These are phyloP conservation scores for Drosophila monieri DNA, from an alignment of 2,888 invertebrate species.

Conservation along the genomic window DNA sequence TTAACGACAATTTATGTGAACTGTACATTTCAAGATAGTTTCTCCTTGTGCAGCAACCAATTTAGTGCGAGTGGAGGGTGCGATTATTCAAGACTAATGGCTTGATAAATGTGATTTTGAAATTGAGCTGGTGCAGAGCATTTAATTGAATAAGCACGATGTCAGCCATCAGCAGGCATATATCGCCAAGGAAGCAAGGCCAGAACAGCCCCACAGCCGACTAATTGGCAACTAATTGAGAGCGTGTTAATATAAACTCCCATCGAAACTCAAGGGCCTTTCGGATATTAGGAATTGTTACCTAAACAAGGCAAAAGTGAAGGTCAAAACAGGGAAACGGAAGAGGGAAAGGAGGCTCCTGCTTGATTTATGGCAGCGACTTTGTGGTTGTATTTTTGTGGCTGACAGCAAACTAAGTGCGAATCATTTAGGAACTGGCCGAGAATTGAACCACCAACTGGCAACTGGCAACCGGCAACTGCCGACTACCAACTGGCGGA, in stretches of 20 bases:
- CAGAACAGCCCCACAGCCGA: slow-evolving; percentile 7
- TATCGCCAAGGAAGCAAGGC: slow-evolving; percentile 12
- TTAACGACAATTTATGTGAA: background rate
- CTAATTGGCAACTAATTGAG: slow-evolving; percentile 70
- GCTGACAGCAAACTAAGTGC: slow-evolving; percentile 76
- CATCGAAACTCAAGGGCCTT: slow-evolving; percentile 9
- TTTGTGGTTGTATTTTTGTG: slow-evolving; percentile 63
- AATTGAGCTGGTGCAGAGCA: slow-evolving; percentile 67
- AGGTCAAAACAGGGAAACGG: slow-evolving; percentile 10
- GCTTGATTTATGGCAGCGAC: slow-evolving; percentile 72
- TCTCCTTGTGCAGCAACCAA: slow-evolving; percentile 13
- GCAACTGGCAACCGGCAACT: background rate
- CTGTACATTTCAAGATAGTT: background rate
- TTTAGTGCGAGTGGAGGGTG: slow-evolving; percentile 16
- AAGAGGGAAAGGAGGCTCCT: slow-evolving; percentile 28
- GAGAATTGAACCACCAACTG: slow-evolving; percentile 19
- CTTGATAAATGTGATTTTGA: slow-evolving; percentile 82
- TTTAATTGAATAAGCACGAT: slow-evolving; percentile 80
- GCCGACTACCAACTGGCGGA: slow-evolving; percentile 9
- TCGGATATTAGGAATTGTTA: slow-evolving; percentile 4
- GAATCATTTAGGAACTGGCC: slow-evolving; percentile 65
- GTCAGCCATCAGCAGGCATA: slow-evolving; percentile 46
- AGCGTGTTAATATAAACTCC: slow-evolving; percentile 49
- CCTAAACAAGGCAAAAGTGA: slow-evolving; percentile 8
- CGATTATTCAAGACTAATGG: slow-evolving; percentile 82